Percentiles rank a stretch among this genome's conserved stretches.
Conservation (phyloP, 2,888 invertebrate genomes). For the Stenolophus ochropezus region DNA sequence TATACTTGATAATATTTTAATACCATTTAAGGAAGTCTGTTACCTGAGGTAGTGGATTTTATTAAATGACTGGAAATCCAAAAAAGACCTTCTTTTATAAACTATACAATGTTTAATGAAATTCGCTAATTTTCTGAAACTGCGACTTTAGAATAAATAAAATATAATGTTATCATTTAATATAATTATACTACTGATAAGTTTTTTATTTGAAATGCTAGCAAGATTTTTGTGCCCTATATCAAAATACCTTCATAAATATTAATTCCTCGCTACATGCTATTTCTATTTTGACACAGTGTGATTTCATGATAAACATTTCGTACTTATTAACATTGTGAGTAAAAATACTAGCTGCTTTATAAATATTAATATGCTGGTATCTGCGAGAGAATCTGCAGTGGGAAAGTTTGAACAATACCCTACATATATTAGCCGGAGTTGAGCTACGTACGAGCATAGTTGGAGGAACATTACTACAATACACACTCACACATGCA, state of each 20-base stretch:
- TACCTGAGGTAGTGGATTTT: no score
- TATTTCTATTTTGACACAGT: not conserved
- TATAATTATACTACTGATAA: no score
- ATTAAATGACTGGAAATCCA: no score
- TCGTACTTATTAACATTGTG: not conserved
- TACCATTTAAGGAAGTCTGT: no score
- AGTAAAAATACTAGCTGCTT: not conserved
- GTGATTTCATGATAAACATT: not conserved
- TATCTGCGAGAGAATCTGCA: not conserved
- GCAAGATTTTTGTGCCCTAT: not conserved
- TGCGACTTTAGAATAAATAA: no score
- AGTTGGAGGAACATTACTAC: not conserved
- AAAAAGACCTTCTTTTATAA: no score
- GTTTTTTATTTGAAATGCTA: not conserved
- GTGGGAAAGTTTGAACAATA: not conserved
- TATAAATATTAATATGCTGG: not conserved
- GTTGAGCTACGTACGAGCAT: not conserved
- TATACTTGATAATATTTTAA: no score
- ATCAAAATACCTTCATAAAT: not conserved
- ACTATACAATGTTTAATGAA: no score
- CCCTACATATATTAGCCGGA: not conserved
- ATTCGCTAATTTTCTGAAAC: no score
- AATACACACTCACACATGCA: not conserved
- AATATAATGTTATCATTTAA: no score
- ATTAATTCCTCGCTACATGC: not conserved